Evolutionary conservation across 2,113 vertebrate species (phyloP).

Genomic region (Xenopus borealis): DNA sequence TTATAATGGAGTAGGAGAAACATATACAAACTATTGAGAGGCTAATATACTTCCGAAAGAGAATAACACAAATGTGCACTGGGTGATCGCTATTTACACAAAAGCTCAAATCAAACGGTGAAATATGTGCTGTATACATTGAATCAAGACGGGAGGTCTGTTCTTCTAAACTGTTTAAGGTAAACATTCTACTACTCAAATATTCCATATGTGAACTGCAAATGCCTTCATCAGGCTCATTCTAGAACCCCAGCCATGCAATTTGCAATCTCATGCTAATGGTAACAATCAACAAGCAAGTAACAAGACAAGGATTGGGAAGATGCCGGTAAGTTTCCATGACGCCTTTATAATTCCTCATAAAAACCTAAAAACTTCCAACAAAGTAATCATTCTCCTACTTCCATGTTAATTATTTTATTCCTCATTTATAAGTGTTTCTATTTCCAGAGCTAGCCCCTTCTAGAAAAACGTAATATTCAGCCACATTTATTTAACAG

Average conservation of each 20-base stretch:
- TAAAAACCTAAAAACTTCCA: too few relatives aligned
- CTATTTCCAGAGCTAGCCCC: too few relatives aligned
- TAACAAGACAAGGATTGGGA: background rate
- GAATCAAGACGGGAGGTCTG: constrained; percentile 33
- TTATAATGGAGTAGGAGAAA: too few relatives aligned
- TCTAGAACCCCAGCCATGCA: background rate
- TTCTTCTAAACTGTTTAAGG: constrained; percentile 16
- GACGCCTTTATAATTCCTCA: too few relatives aligned
- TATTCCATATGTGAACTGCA: constrained; percentile 33
- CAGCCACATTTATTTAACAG: too few relatives aligned
- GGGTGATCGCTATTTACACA: constrained; percentile 33
- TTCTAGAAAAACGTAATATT: too few relatives aligned
- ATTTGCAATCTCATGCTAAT: background rate
- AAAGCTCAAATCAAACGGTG: constrained; percentile 34
- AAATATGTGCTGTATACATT: constrained; percentile 38
- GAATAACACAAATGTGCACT: constrained; percentile 26
- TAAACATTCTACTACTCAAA: constrained; percentile 29
- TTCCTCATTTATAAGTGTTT: too few relatives aligned
- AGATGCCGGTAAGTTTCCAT: background rate
- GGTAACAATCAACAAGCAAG: constrained; percentile 1
- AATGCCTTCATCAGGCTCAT: constrained; percentile 27
- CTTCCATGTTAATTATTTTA: too few relatives aligned
- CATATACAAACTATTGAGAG: constrained; percentile 8
- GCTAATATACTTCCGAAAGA: constrained; percentile 38
- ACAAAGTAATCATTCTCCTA: too few relatives aligned